Percentiles rank a stretch among this genome's conserved stretches.
Evolutionary conservation across 2,113 vertebrate species (phyloP).

Genomic region (Salvelinus namaycush): DNA sequence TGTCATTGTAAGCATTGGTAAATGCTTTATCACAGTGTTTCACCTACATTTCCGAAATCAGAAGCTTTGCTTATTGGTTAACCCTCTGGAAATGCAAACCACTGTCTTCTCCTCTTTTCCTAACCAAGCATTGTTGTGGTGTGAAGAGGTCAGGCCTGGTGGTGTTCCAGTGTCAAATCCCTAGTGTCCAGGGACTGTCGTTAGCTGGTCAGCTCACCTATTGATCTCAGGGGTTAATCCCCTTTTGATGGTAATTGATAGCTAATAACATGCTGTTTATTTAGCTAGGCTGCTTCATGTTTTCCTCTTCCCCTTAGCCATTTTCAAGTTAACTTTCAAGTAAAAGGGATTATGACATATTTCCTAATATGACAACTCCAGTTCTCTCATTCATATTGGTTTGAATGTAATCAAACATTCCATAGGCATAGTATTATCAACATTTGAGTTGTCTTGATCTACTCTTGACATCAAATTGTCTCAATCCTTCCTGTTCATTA

Average conservation of each 20-base stretch:
- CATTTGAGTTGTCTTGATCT: neutral
- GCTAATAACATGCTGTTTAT: slow-evolving; percentile 42
- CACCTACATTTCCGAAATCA: too few species aligned
- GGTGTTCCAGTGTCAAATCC: slow-evolving; percentile 37
- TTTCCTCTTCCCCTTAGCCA: neutral
- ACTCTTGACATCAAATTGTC: neutral
- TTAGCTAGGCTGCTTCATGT: neutral
- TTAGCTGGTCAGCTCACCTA: slow-evolving; percentile 51
- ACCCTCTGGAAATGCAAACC: neutral
- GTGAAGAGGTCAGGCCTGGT: slow-evolving; percentile 19
- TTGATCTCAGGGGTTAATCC: slow-evolving; percentile 56
- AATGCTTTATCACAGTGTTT: too few species aligned
- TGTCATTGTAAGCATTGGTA: too few species aligned
- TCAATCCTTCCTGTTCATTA: neutral
- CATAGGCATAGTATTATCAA: neutral
- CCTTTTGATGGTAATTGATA: slow-evolving; percentile 46
- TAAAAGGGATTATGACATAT: neutral
- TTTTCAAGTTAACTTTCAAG: neutral
- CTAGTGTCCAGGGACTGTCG: slow-evolving; percentile 51
- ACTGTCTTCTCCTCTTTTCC: neutral
- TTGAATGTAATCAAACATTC: neutral
- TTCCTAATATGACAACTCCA: neutral
- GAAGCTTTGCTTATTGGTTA: too few species aligned
- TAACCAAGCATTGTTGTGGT: neutral
- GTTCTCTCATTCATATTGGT: neutral